A percentile compares a stretch with the other conserved stretches of the same genome.
phyloP scores from a whole-genome alignment of 2,797 vertebrate genomes.

The Acanthurus leucopareius region DNA sequence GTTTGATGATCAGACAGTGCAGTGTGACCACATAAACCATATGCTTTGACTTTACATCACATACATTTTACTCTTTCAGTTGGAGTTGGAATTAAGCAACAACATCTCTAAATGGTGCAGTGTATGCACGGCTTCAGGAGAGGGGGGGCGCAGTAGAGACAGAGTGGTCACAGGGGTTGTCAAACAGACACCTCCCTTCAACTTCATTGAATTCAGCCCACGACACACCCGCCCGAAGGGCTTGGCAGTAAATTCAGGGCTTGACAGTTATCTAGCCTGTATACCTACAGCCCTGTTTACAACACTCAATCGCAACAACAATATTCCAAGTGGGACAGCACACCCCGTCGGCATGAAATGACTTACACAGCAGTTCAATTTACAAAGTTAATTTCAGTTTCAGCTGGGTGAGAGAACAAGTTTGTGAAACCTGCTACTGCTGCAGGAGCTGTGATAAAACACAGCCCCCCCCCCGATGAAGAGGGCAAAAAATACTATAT shows the following conservation, averaged over 20 bases:
- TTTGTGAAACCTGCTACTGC: conserved; percentile 14
- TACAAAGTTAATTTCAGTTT: conserved; percentile 21
- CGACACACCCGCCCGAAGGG: background rate
- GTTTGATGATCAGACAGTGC: no score
- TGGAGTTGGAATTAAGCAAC: no score
- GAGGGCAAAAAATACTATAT: conserved; percentile 27
- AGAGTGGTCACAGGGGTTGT: conserved; percentile 19
- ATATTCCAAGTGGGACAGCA: conserved; percentile 31
- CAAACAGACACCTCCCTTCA: conserved; percentile 16
- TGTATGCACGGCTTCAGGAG: background rate
- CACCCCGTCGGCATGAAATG: conserved; percentile 11
- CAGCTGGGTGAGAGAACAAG: conserved; percentile 5
- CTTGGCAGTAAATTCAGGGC: conserved; percentile 8
- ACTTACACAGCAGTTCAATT: conserved; percentile 40
- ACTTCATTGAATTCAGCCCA: conserved; percentile 31
- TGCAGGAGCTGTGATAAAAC: conserved; percentile 14
- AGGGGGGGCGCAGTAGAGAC: background rate
- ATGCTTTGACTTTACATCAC: no score
- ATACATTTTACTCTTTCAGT: no score
- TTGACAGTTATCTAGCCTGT: conserved; percentile 8
- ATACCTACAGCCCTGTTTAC: conserved; percentile 20
- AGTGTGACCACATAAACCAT: no score
- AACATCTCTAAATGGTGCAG: background rate
- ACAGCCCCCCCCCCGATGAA: conserved; percentile 5
- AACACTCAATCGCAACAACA: conserved; percentile 27